phyloP scores from a whole-genome alignment of 2,797 vertebrate species.

The Falco rusticolus region DNA sequence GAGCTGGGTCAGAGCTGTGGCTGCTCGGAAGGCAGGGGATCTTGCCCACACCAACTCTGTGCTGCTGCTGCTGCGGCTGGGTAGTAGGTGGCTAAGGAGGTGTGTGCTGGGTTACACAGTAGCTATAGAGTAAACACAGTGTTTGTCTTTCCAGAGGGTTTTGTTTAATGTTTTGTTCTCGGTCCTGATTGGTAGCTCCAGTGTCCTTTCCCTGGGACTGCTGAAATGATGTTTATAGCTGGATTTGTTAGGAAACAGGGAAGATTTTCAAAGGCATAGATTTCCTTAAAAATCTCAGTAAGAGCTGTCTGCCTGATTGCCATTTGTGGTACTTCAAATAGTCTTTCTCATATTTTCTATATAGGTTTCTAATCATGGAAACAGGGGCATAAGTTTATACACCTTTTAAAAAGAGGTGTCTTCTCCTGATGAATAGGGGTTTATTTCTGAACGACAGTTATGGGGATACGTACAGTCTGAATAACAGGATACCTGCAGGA shows the following conservation, averaged over 20 bases:
- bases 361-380: not conserved
- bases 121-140: not conserved
- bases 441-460: not conserved
- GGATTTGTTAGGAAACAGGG: not conserved
- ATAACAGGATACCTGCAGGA: not conserved
- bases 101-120: not conserved
- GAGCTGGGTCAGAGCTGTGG: not conserved
- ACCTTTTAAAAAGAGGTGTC: not conserved
- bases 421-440: not conserved
- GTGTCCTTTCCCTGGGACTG: not conserved
- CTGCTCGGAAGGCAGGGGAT: not conserved
- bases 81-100: not conserved
- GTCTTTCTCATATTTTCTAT: not conserved
- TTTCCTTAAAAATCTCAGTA: not conserved
- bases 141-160: not conserved
- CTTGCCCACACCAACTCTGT: rapidly evolving
- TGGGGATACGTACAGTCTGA: not conserved
- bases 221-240: not conserved
- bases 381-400: not conserved
- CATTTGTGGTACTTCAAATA: not conserved
- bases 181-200: rapidly evolving
- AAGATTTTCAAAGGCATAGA: not conserved
- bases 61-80: rapidly evolving
- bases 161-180: not conserved
- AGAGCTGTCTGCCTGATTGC: not conserved